Evolutionary conservation across 2,113 vertebrate genomes (phyloP).

Genomic region (Coracopsis vasa): DNA sequence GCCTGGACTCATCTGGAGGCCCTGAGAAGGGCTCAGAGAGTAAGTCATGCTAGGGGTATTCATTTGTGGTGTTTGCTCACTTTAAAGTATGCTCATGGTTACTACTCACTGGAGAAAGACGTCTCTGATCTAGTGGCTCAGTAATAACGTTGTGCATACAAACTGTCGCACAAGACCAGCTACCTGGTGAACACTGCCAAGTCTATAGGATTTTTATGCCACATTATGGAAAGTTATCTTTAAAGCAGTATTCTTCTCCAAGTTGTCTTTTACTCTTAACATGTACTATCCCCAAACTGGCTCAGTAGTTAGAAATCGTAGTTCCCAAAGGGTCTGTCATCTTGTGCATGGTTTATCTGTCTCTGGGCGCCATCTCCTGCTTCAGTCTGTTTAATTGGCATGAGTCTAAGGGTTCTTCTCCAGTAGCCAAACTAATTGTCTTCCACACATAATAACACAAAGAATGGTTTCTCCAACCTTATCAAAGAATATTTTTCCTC

Average conservation of each 20-base stretch:
- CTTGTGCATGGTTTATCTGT: neutral
- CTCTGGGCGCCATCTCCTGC: rapidly evolving
- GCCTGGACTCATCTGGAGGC: neutral
- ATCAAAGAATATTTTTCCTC: neutral
- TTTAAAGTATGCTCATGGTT: neutral
- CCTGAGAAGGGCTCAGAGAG: neutral
- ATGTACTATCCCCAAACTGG: neutral
- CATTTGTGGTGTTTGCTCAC: neutral
- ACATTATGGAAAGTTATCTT: neutral
- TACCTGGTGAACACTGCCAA: neutral
- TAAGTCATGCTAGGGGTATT: neutral
- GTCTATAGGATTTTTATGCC: neutral
- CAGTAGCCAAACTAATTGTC: neutral
- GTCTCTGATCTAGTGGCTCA: neutral
- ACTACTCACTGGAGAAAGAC: neutral
- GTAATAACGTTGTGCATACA: neutral
- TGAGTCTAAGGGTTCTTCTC: neutral
- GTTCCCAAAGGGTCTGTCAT: neutral
- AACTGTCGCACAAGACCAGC: neutral
- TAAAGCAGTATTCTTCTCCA: neutral
- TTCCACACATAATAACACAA: neutral
- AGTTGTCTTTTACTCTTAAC: neutral
- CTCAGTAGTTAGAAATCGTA: neutral
- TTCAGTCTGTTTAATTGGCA: neutral
- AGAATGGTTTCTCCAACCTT: neutral